A percentile compares a stretch with the other conserved stretches of the same genome.
These are phyloP conservation scores for Amazona finschi DNA, from an alignment of 2,797 vertebrate genomes.

Conservation along the genomic window DNA sequence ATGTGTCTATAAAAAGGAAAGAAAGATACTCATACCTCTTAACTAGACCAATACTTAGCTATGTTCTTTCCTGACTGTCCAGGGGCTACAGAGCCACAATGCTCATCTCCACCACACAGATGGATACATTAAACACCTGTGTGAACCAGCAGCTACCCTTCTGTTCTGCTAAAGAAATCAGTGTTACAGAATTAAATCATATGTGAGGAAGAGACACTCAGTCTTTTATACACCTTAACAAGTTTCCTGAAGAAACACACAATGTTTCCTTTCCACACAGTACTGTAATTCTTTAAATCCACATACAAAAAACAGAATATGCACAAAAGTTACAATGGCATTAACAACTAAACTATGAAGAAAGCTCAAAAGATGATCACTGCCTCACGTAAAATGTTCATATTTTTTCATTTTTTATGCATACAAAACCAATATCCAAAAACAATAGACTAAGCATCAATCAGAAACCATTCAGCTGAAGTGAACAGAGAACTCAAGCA, in stretches of 20 bases:
- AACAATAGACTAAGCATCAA: neutral
- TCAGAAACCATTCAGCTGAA: neutral
- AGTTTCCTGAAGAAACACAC: neutral
- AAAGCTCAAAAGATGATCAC: neutral
- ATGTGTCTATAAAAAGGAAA: neutral
- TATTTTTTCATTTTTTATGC: neutral
- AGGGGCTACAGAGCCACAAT: neutral
- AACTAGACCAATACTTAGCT: neutral
- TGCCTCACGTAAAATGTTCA: neutral
- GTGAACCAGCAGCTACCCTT: neutral
- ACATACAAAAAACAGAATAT: neutral
- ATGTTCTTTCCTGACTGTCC: neutral
- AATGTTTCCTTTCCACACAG: neutral
- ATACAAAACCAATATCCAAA: neutral
- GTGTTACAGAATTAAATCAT: neutral
- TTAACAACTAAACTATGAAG: neutral
- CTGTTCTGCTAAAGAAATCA: neutral
- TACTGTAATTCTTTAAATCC: neutral
- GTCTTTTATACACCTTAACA: neutral
- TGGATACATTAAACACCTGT: neutral
- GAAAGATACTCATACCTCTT: neutral
- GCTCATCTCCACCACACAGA: neutral
- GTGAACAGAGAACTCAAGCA: neutral
- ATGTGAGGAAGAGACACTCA: neutral
- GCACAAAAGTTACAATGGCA: neutral